Evolutionary conservation across 1,140 invertebrate genomes (phyloP), one percentile per base, ranked within the genome.

Genomic region (Tribolium madens): DNA sequence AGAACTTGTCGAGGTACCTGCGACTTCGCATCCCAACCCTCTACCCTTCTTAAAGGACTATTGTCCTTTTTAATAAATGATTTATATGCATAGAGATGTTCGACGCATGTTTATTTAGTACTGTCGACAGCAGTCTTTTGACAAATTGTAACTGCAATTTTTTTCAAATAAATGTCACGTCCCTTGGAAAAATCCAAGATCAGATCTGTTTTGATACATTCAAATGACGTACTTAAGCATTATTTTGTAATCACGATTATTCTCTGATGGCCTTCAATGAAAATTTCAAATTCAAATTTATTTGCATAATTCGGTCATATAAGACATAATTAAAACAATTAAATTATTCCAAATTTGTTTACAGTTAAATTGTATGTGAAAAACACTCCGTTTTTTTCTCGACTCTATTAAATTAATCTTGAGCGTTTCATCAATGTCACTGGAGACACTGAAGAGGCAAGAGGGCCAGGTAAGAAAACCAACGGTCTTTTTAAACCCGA

Each of bases 61-160:
- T 64, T 64, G 57, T 64, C 21, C 57, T 48, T 68, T 68, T 64
- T 75, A 75, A 75, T 75, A 75, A 75, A 75, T 75, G 73, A 75
- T 75, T 75, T 75, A 75, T 75, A 75, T 75, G 73, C 73, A 75
- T 75, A 68, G 73, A 75, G 73, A 75, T 75, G 73, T 75, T 68
- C 64, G 48, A 26, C n/a, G 53, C 73, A 75, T 75, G 73, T 75
- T 75, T 75, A 75, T 75, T 75, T 75, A 75, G 73, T 75, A 4
- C 57, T 75, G 73, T 75, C 57, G 73, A 75, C 73, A 75, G 72
- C 33, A 31, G 46, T 60, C 33, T 33, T 60, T 75, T 75, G 73
- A 75, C 57, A 75, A 75, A 75, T 75, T 75, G 42, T 75, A 75
- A 75, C 57, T 36, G 57, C 57, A 64, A 64, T 64, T 64, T 33